A percentile compares a stretch with the other conserved stretches of the same genome.
Conservation (phyloP, 2,888 invertebrate species). For the Chrysodeixis includens region DNA sequence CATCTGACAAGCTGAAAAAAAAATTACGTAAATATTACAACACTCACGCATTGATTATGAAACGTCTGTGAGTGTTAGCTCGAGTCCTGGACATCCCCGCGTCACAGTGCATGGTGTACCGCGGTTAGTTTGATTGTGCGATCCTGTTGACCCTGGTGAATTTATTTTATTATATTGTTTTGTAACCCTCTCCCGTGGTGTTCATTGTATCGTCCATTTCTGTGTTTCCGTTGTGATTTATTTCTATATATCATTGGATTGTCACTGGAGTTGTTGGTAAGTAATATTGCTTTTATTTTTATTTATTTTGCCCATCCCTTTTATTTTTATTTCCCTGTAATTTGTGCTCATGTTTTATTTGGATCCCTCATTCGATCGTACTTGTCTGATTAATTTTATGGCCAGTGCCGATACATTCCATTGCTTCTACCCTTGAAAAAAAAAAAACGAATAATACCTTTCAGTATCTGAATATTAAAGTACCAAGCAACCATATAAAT, state of each 20-base stretch:
- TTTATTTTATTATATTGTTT: constrained; percentile 83
- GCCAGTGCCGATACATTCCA: not conserved
- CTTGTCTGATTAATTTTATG: not conserved
- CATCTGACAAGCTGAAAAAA: constrained; percentile 82
- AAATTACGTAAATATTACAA: constrained; percentile 89
- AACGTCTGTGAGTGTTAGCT: constrained; percentile 74
- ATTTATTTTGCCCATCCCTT: constrained; percentile 10
- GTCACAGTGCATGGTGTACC: constrained; percentile 64
- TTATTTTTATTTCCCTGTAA: constrained; percentile 3
- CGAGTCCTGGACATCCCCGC: constrained; percentile 61
- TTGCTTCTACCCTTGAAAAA: not conserved
- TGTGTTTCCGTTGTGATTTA: constrained; percentile 84
- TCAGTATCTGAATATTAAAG: too few relatives aligned
- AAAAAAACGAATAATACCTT: too few relatives aligned
- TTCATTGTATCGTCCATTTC: constrained; percentile 71
- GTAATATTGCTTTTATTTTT: constrained; percentile 56
- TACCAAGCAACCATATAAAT: too few relatives aligned
- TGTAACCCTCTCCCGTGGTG: constrained; percentile 77
- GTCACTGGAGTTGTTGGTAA: constrained; percentile 79
- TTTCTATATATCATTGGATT: constrained; percentile 81
- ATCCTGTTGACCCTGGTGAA: constrained; percentile 83
- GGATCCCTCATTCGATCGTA: not conserved
- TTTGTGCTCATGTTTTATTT: not conserved
- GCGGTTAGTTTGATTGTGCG: constrained; percentile 79
- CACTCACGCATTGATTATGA: constrained; percentile 85